Conservation (phyloP, 2,797 vertebrate species). For the Sciurus vulgaris region DNA sequence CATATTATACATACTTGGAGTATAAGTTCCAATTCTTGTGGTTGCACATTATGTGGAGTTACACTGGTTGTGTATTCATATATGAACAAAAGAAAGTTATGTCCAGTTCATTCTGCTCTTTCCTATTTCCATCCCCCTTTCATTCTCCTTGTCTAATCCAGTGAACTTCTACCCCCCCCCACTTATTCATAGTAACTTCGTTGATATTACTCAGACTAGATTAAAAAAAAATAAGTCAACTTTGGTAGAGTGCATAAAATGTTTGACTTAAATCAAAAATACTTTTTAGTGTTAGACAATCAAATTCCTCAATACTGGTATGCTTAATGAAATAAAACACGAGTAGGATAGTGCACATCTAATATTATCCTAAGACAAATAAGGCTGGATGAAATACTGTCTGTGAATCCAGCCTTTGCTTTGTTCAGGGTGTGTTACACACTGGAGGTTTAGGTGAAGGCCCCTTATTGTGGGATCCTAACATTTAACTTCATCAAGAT, state of each 20-base stretch:
- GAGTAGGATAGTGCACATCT: neutral
- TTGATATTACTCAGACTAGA: neutral
- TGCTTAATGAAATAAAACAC: constrained; percentile 52
- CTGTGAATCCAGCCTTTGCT: neutral
- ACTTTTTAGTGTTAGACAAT: neutral
- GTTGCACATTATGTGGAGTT: no score
- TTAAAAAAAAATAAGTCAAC: constrained; percentile 6
- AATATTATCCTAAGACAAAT: neutral
- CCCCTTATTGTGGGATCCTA: neutral
- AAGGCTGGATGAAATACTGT: neutral
- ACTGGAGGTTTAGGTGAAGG: neutral
- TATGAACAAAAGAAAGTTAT: no score
- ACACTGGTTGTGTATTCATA: no score
- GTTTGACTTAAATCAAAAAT: constrained; percentile 43
- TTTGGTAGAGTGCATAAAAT: constrained; percentile 33
- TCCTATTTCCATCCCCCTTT: no score
- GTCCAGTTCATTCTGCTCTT: neutral
- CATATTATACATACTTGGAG: no score
- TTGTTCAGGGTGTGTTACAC: neutral
- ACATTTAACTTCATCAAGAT: neutral
- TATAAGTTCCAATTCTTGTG: no score
- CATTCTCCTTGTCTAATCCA: no score
- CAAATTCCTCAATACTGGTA: neutral
- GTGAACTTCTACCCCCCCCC: no score
- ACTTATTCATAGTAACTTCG: neutral